Evolutionary conservation across 2,113 vertebrate species (phyloP), one percentile per base, ranked within the genome.

Genomic region (Peucedramus taeniatus): DNA sequence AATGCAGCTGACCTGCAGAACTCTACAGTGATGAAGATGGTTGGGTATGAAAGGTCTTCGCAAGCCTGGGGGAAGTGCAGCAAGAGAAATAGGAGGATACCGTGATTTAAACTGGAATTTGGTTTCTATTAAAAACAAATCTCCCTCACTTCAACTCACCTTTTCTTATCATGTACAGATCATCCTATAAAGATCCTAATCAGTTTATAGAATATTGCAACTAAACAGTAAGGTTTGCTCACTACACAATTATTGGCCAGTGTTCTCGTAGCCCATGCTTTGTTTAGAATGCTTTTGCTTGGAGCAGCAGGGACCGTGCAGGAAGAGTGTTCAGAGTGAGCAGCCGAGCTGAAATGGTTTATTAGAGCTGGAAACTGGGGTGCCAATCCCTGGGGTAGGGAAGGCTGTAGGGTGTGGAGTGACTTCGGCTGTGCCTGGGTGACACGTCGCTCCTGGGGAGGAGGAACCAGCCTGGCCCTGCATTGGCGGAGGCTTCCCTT

Each of bases 341-440:
- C 53, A 68, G 13, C 68, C 0, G 15, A n/a, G 77, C 18, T 33
- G 78, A 53, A 51, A 4, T 3, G 26, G 28, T 66, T 57, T 28
- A 27, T 44, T 13, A 11, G 45, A 57, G 59, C 13, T 10, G 49
- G 82, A 3, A 14, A 31, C 40, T 1, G 2, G 47, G 54, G 37
- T 66, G 50, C 59, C 0, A 4, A 13, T 66, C 30, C 7, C 51
- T 0, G 0, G 13, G 3, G 9, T 1, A 5, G 54, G 86, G 74
- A n/a, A n/a, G 9, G 85, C 51, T 71, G 51, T 7, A 5, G 44
- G 51, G 22, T 21, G 68, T 8, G 10, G 26, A 84, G 6, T 75
- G 83, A 15, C 64, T 86, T 16, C 4, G 89, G 57, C 79, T 66
- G 33, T 54, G 82, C 61, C 37, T 45, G 74, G 49, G 69, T 71